Percentiles rank a stretch among this genome's conserved stretches.
phyloP scores from a whole-genome alignment of 2,113 vertebrate species.

The Condylura cristata region DNA sequence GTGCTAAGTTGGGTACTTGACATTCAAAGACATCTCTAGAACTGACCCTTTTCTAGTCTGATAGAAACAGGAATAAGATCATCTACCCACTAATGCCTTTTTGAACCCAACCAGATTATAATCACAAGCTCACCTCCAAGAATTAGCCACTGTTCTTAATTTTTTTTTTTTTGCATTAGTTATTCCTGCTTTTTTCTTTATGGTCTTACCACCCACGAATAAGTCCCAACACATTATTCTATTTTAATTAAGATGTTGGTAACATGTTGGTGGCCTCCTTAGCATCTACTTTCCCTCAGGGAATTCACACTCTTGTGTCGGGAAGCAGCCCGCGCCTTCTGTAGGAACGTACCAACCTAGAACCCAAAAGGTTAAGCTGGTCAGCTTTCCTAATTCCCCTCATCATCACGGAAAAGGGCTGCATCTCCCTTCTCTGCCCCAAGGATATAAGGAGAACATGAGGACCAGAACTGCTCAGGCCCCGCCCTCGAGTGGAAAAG shows the following conservation, averaged over 20 bases:
- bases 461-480: neutral
- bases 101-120: neutral
- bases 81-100: neutral
- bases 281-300: neutral
- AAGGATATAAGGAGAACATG: neutral
- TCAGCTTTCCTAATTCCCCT: neutral
- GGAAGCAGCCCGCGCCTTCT: neutral
- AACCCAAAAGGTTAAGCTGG: neutral
- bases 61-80: slow-evolving; percentile 4
- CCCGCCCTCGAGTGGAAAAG: neutral
- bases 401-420: neutral
- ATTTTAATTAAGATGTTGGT: slow-evolving; percentile 29
- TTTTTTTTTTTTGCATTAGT: neutral
- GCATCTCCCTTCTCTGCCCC: neutral
- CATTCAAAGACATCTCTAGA: neutral
- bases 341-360: neutral
- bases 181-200: neutral
- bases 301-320: neutral
- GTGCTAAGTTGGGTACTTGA: neutral
- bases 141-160: neutral
- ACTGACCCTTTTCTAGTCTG: neutral
- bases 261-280: neutral
- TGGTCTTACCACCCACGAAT: neutral
- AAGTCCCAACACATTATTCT: neutral
- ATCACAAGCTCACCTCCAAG: neutral